phyloP scores from a whole-genome alignment of 2,113 vertebrate species.

The Apodemus sylvaticus region DNA sequence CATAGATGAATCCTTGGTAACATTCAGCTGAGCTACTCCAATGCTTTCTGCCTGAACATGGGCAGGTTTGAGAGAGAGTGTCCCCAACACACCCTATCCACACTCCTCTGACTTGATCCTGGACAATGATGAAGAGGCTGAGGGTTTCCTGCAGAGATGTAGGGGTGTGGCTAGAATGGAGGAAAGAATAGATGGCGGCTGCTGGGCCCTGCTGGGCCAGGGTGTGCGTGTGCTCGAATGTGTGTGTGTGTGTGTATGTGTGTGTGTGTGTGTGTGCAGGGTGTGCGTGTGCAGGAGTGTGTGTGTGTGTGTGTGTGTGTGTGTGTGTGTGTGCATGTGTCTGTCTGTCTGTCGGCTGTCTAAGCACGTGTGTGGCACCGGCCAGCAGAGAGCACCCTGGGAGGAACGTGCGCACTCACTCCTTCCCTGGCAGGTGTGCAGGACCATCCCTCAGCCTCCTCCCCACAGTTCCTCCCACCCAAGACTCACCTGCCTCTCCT shows the following conservation, averaged over 20 bases:
- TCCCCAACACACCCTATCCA: neutral
- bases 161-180: neutral
- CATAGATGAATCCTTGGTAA: neutral
- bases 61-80: neutral
- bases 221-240: fast-evolving
- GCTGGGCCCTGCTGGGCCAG: too few species aligned
- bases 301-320: too few species aligned
- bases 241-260: neutral
- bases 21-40: neutral
- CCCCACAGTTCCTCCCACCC: neutral
- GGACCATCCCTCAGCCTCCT: neutral
- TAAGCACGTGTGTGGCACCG: neutral
- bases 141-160: neutral
- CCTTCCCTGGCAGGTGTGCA: neutral
- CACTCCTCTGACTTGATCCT: neutral
- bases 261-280: fast-evolving
- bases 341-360: too few species aligned
- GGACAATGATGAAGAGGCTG: neutral
- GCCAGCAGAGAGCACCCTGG: neutral
- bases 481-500: neutral
- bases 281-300: too few species aligned
- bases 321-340: too few species aligned
- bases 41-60: neutral
- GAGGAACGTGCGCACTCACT: too few species aligned
- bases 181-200: neutral